Evolutionary conservation across 1,140 invertebrate genomes (phyloP), one percentile per base, ranked within the genome.

Genomic region (Drosophila cardini): DNA sequence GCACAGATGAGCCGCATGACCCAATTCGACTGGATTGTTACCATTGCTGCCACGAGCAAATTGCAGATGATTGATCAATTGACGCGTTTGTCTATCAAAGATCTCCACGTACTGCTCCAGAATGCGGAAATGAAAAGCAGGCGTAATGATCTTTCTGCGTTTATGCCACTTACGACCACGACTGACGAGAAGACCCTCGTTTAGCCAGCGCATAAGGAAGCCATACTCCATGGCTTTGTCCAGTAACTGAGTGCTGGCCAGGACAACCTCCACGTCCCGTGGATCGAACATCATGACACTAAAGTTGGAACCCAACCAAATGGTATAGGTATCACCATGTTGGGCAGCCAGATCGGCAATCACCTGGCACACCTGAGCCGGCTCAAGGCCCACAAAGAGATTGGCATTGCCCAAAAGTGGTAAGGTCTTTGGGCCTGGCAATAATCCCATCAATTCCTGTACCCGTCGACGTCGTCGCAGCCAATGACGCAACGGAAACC

Each of bases 101-200:
- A 93, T 90, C 91, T 93, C 80, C 76, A 93, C 89, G 94, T 97
- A 98, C 71, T 95, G 94, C 52, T 97, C 95, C 2, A 98, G 92
- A 52, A 98, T 96, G 75, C 95, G 95, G 80, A 97, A 97, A 90
- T 98, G 97, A 85, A 98, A 98, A 0, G 96, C 95, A 2, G 97
- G 97, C 2, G 96, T 96, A 4, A 98, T 92, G 56, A 98, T 93
- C 90, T 96, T 97, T 21, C 97, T 93, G 8, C 96, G 93, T 9
- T 92, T 91, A 26, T 94, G 94, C 97, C 97, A 98, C 91, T 96
- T 96, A 9, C 85, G 52, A 72, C 94, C 94, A 75, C 92, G 91
- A 71, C 94, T 94, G 3, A 95, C 94, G 1, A 96, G 91, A 1
- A 97, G 92, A n/a, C 96, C 96, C 40, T 94, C 94, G 18, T 94